Conservation (phyloP, 1,140 invertebrate genomes). For the Ectropis grisescens region DNA sequence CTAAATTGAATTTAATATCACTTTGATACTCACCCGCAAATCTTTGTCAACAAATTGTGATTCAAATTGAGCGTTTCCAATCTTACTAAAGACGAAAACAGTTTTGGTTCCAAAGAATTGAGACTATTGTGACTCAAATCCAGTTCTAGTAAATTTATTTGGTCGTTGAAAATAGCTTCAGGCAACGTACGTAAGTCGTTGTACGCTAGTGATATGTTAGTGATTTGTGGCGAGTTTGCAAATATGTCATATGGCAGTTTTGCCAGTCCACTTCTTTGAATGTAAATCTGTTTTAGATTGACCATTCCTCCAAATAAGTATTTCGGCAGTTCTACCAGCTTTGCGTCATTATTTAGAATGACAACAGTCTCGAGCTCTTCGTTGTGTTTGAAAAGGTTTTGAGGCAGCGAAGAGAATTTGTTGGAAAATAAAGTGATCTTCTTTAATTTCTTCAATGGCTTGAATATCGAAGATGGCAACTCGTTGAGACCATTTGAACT, state of each 20-base stretch:
- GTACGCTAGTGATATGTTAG: conserved; percentile 68
- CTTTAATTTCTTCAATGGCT: conserved; percentile 70
- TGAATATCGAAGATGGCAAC: conserved; percentile 72
- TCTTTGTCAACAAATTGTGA: conserved; percentile 67
- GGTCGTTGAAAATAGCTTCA: conserved; percentile 69
- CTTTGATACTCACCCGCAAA: conserved; percentile 67
- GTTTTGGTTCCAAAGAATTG: conserved; percentile 58
- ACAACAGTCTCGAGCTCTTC: conserved; percentile 67
- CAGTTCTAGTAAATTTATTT: conserved; percentile 68
- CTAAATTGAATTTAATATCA: no score
- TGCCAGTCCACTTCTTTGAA: conserved; percentile 65
- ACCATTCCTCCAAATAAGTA: conserved; percentile 71
- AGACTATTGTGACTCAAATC: conserved; percentile 73
- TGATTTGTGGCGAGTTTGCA: conserved; percentile 66
- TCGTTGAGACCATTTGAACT: conserved; percentile 73
- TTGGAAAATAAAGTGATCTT: conserved; percentile 74
- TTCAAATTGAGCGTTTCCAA: conserved; percentile 69
- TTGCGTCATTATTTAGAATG: conserved; percentile 69
- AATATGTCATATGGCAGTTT: conserved; percentile 72
- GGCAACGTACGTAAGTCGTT: conserved; percentile 72
- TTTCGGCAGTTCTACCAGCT: conserved; percentile 68
- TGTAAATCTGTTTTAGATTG: conserved; percentile 63
- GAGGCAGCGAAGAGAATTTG: conserved; percentile 72
- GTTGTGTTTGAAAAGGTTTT: conserved; percentile 71
- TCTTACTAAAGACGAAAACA: conserved; percentile 66